A percentile compares a stretch with the other conserved stretches of the same genome.
Conservation (phyloP, 92 coral and sea anemone species). For the Epizoanthus ramosus region DNA sequence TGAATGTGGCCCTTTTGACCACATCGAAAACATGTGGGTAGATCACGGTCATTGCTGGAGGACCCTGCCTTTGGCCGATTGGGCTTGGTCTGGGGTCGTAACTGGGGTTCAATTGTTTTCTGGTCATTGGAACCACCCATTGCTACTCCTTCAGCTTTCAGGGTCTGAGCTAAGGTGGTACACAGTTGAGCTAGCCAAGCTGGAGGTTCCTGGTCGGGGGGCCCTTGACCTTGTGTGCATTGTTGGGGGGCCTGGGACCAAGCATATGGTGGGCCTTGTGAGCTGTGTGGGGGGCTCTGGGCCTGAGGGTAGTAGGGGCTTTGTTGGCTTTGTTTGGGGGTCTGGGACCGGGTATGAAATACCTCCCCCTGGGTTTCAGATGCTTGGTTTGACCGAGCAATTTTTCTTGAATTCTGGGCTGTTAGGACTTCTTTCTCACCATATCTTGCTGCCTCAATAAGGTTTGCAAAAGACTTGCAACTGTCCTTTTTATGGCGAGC, state of each 20-base stretch:
- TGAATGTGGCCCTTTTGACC: constrained; percentile 55
- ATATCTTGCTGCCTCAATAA: constrained; percentile 60
- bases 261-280: too few relatives aligned
- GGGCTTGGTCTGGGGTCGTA: neutral
- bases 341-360: too few relatives aligned
- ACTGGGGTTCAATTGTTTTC: neutral
- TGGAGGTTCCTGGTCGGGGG: constrained; percentile 24
- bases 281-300: too few relatives aligned
- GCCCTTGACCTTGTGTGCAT: too few relatives aligned
- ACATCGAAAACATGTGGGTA: constrained; percentile 54
- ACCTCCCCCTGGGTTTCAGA: neutral
- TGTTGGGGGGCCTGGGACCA: too few relatives aligned
- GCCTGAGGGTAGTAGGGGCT: too few relatives aligned
- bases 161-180: constrained; percentile 20
- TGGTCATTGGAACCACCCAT: neutral
- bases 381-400: neutral
- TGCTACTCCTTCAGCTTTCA: neutral
- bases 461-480: constrained; percentile 47
- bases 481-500: constrained; percentile 57
- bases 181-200: constrained; percentile 43
- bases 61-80: neutral
- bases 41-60: neutral
- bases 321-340: too few relatives aligned
- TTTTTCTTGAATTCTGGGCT: neutral
- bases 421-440: constrained; percentile 51